A percentile compares a stretch with the other conserved stretches of the same genome.
These are phyloP conservation scores for Macrobrachium rosenbergii DNA, from an alignment of 1,140 invertebrate genomes.

Conservation along the genomic window DNA sequence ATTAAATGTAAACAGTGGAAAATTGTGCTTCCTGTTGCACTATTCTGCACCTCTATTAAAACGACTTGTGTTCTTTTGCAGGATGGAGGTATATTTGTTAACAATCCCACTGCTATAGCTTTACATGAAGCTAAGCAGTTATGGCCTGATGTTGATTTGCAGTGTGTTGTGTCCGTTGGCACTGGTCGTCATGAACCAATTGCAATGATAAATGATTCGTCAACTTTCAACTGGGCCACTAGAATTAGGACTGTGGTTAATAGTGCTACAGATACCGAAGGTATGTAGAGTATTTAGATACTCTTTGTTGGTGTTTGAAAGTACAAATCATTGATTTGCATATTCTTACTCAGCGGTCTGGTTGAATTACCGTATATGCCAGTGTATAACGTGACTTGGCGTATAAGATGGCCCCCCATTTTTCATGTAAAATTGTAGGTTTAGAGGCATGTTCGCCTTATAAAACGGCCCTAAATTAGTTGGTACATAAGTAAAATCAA, in stretches of 20 bases:
- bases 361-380: no score
- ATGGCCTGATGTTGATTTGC: conserved; percentile 84
- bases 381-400: no score
- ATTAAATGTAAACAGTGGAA: not conserved
- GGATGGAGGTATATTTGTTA: conserved; percentile 89
- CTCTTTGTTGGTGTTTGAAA: not conserved
- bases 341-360: no score
- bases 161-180: conserved; percentile 90
- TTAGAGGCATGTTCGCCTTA: no score
- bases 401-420: no score
- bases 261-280: conserved; percentile 91
- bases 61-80: conserved; percentile 68
- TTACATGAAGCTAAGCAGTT: conserved; percentile 88
- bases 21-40: not conserved
- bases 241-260: conserved; percentile 88
- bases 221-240: conserved; percentile 68
- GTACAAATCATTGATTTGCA: not conserved
- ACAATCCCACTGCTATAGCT: conserved; percentile 92
- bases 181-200: conserved; percentile 78
- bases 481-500: no score
- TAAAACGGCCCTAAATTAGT: no score
- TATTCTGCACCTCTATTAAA: not conserved
- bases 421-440: no score
- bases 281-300: conserved; percentile 72
- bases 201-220: conserved; percentile 66